Conservation (phyloP, 2,888 invertebrate species). For the Crossocerus cetratus region DNA sequence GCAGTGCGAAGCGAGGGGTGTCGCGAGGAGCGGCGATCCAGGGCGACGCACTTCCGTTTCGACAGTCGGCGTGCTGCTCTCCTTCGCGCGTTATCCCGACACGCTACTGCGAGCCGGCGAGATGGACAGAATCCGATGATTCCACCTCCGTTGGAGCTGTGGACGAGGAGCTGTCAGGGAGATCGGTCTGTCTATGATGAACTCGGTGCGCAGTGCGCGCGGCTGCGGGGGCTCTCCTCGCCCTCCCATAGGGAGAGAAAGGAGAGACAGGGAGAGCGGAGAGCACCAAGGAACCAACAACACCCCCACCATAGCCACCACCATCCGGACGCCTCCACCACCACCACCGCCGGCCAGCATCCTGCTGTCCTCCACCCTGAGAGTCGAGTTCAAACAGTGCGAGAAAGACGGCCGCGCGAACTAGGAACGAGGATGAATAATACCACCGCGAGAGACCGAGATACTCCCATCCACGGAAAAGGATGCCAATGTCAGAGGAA, state of each 20-base stretch:
- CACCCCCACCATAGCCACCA: slow-evolving; percentile 66
- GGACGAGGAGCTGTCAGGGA: slow-evolving; percentile 69
- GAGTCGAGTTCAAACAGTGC: slow-evolving; percentile 49
- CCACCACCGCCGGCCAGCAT: slow-evolving; percentile 57
- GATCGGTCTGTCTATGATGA: slow-evolving; percentile 73
- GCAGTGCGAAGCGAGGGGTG: slow-evolving; percentile 24
- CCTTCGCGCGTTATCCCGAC: slow-evolving; percentile 32
- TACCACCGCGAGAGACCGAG: slow-evolving; percentile 15
- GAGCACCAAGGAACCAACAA: slow-evolving; percentile 61
- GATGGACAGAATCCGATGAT: slow-evolving; percentile 62
- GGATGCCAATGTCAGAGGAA: slow-evolving; percentile 20
- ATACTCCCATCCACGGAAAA: slow-evolving; percentile 14
- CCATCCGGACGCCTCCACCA: slow-evolving; percentile 62
- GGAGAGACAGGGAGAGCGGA: slow-evolving; percentile 58
- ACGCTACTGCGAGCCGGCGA: slow-evolving; percentile 51
- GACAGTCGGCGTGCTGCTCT: slow-evolving; percentile 11
- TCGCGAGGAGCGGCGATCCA: slow-evolving; percentile 32
- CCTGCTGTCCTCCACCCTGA: slow-evolving; percentile 55
- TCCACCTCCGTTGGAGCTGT: slow-evolving; percentile 54
- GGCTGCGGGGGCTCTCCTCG: slow-evolving; percentile 65
- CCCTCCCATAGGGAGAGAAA: slow-evolving; percentile 65
- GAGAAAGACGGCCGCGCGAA: slow-evolving; percentile 44
- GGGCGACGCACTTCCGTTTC: slow-evolving; percentile 47
- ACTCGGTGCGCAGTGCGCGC: slow-evolving; percentile 71
- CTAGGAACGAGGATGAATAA: slow-evolving; percentile 14